These are phyloP conservation scores for Mimas tiliae DNA, from an alignment of 2,888 invertebrate species.

Conservation along the genomic window DNA sequence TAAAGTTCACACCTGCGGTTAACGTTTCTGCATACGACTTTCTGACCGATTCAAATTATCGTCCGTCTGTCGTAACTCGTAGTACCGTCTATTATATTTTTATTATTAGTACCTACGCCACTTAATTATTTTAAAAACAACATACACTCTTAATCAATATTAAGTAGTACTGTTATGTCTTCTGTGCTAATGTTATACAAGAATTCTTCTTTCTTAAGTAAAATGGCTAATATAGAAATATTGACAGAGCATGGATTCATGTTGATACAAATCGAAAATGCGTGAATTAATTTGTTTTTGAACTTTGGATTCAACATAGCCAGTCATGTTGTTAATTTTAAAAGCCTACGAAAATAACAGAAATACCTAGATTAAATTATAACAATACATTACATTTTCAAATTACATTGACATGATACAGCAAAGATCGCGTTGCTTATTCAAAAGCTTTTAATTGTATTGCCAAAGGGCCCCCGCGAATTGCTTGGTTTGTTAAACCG, in stretches of 20 bases:
- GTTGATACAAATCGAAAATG: not conserved
- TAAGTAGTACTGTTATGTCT: no score
- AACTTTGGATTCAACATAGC: not conserved
- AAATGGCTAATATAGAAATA: no score
- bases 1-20: conserved; percentile 2
- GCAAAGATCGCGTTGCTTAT: conserved; percentile 44
- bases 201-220: no score
- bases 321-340: conserved; percentile 11
- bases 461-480: conserved; percentile 42
- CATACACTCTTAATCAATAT: no score
- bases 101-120: no score
- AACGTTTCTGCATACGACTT: not conserved
- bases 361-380: conserved; percentile 12
- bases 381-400: conserved; percentile 34
- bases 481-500: conserved; percentile 44
- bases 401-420: conserved; percentile 49
- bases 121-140: no score
- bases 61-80: no score
- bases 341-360: not conserved
- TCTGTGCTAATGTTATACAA: no score
- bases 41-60: no score
- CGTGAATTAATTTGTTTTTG: not conserved
- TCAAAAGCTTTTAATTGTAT: conserved; percentile 43
- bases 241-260: no score
- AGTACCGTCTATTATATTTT: not conserved